phyloP scores from a whole-genome alignment of 2,888 invertebrate species.

The Troides oblongomaculatus region DNA sequence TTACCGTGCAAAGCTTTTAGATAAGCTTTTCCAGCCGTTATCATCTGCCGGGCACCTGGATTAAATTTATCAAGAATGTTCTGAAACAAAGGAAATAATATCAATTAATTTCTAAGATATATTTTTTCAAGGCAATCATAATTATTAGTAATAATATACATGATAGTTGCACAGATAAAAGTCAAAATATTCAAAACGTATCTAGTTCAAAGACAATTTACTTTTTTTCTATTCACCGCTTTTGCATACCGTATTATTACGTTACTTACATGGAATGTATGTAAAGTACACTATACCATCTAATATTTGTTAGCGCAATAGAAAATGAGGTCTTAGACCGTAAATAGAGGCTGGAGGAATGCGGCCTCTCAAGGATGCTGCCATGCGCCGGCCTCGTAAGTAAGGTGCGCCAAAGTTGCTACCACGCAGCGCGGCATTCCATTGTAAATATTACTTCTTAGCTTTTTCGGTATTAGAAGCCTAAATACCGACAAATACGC shows the following conservation, averaged over 20 bases:
- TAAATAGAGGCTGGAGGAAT: conserved; percentile 72
- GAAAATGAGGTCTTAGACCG: conserved; percentile 65
- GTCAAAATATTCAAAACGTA: too few relatives aligned
- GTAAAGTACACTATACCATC: background rate
- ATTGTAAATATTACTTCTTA: conserved; percentile 43
- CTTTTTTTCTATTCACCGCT: background rate
- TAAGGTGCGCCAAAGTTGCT: conserved; percentile 63
- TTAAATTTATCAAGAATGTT: conserved; percentile 98
- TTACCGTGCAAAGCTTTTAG: conserved; percentile 96
- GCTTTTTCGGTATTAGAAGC: conserved; percentile 38
- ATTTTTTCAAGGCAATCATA: background rate
- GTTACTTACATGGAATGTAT: background rate
- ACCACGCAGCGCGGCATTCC: conserved; percentile 61
- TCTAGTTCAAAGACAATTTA: background rate
- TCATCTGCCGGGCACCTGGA: conserved; percentile 95
- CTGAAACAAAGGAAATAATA: conserved; percentile 82
- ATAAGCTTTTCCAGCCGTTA: conserved; percentile 95
- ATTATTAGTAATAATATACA: background rate
- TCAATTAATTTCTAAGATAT: background rate
- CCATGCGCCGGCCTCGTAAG: conserved; percentile 54
- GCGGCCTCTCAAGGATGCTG: conserved; percentile 78
- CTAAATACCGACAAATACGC: conserved; percentile 34
- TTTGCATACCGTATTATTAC: background rate
- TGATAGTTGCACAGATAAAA: too few relatives aligned
- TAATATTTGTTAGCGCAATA: conserved; percentile 35